These are phyloP conservation scores for Megaceryle maxima DNA, from an alignment of 2,113 vertebrate genomes.

Conservation along the genomic window DNA sequence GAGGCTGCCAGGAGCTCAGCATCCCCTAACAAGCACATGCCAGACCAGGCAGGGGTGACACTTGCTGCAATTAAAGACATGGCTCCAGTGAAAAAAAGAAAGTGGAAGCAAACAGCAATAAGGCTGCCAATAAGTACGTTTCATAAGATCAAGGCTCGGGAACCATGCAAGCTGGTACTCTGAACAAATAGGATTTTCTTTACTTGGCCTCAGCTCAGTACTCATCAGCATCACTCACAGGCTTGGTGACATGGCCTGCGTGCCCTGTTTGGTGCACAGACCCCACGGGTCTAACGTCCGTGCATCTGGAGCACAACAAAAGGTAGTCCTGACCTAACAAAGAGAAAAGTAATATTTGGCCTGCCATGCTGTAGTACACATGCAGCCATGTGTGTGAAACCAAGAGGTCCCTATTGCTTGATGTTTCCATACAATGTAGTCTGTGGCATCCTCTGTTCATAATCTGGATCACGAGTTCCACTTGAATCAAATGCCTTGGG, in stretches of 20 bases:
- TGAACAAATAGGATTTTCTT: background rate
- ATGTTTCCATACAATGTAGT: background rate
- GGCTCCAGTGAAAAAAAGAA: background rate
- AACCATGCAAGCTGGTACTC: background rate
- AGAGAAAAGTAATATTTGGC: background rate
- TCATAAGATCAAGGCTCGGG: background rate
- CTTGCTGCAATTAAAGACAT: background rate
- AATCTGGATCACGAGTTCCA: background rate
- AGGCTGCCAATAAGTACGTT: background rate
- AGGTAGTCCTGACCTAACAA: accelerated
- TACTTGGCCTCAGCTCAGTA: background rate
- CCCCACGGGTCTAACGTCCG: accelerated
- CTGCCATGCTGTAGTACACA: background rate
- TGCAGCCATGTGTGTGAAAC: accelerated
- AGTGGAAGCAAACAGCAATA: slow-evolving; percentile 10
- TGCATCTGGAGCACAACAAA: background rate
- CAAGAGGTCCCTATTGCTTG: background rate
- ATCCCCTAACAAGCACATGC: background rate
- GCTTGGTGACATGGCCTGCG: background rate
- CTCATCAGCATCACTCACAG: accelerated
- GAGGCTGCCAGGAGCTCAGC: slow-evolving; percentile 12
- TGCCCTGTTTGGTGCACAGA: background rate
- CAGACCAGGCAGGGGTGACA: background rate
- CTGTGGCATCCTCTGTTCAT: background rate
- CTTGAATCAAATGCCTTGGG: background rate